A percentile compares a stretch with the other conserved stretches of the same genome.
phyloP scores from a whole-genome alignment of 2,888 invertebrate species.

The Scaptomyza parva region DNA sequence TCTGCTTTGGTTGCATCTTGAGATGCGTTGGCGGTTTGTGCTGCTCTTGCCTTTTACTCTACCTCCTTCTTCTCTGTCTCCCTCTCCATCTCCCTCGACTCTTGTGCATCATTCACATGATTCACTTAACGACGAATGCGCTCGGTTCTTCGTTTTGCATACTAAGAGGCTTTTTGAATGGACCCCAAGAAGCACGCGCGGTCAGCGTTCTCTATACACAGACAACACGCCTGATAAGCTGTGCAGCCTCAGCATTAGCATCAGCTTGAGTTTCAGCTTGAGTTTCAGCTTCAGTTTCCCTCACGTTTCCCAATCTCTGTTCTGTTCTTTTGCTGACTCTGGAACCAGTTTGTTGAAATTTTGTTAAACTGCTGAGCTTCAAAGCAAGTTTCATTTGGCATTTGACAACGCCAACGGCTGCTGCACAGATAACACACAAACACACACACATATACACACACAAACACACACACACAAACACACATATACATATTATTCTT shows the following conservation, averaged over 20 bases:
- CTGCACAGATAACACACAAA: constrained; percentile 43
- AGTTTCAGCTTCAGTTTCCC: background rate
- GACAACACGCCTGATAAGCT: constrained; percentile 46
- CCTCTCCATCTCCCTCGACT: background rate
- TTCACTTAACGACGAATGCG: constrained; percentile 56
- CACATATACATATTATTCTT: constrained; percentile 50
- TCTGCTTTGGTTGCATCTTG: constrained; percentile 57
- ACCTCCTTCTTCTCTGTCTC: background rate
- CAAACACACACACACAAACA: constrained; percentile 46
- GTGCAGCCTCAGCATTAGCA: background rate
- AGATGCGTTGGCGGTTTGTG: constrained; percentile 49
- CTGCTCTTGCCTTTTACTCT: background rate
- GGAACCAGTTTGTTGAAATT: constrained; percentile 41
- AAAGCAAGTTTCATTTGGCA: constrained; percentile 28
- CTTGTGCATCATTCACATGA: constrained; percentile 54
- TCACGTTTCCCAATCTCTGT: background rate
- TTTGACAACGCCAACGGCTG: constrained; percentile 31
- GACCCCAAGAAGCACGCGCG: constrained; percentile 29
- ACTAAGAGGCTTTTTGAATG: constrained; percentile 68
- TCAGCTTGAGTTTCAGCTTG: background rate
- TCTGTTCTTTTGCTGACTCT: background rate
- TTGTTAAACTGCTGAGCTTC: constrained; percentile 29
- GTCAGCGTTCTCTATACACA: constrained; percentile 24
- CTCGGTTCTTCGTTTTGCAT: constrained; percentile 66
- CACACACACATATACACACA: constrained; percentile 18